Evolutionary conservation across 2,888 invertebrate genomes (phyloP), one percentile per base, ranked within the genome.

Genomic region (Nysson spinosus): DNA sequence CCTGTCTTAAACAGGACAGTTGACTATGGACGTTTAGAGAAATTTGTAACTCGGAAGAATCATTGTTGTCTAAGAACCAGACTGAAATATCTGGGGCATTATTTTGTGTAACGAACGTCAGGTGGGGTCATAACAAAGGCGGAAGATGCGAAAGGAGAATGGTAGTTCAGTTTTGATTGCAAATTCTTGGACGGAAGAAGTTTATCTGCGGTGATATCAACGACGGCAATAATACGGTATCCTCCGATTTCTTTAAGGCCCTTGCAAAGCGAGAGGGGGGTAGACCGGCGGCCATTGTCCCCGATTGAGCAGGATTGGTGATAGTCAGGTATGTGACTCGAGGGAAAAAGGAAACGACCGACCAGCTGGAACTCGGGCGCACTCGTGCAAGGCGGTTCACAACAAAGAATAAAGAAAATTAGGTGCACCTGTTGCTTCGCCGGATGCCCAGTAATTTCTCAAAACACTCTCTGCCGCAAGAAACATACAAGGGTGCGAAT

Each of bases 331-430:
- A 75, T 75, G 71, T 57, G 56, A 66, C 55, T 68, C 52, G 54
- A 49, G 52, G 63, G 64, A 44, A 64, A 69, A 72, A 72, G 71
- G 74, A 74, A 75, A 71, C 65, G 63, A 57, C 47, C 71, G 74
- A 62, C 69, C 71, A 75, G 61, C 65, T 74, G 74, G 74, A 74
- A 75, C 62, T 61, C 73, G 50, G 66, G 58, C 55, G 63, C 67
- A 58, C 60, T 73, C 63, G 64, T 65, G 67, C 67, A 71, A 74
- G 66, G 60, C 66, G 56, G 66, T 69, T 61, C 64, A 63, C 68
- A 71, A 71, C 60, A 69, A 70, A 44, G 73, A 67, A 66, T 63
- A 69, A 74, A 74, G 65, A 67, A 72, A 58, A 62, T 52, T 61
- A 51, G 61, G 40, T 51, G 60, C 70, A 74, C 74, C 70, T 73